Evolutionary conservation across 2,797 vertebrate species (phyloP), one percentile per base, ranked within the genome.

Genomic region (Zalophus californianus): DNA sequence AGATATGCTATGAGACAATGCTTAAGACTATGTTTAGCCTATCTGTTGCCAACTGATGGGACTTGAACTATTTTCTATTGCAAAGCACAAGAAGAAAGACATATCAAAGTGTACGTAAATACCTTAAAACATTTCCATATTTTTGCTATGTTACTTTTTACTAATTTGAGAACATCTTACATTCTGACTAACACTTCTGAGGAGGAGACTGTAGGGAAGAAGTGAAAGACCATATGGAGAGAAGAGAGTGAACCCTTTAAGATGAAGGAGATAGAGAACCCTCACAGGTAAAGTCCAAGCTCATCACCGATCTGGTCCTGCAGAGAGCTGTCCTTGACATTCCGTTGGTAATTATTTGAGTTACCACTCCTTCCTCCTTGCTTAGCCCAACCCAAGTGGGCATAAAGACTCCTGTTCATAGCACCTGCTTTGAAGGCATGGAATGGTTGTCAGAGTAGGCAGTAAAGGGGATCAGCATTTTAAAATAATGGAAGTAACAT

Each of bases 91-190:
- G 44, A 50, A 90, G 23, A 84, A 75, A 38, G 25, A 77, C 16
- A 3, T 13, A 16, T 7, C 62, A 73, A 82, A 18, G 21, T 18
- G 21, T 18, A 48, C 27, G 78, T 80, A 5, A 80, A 66, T 75
- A 52, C 54, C 11, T 38, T 38, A 29, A n/a, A 21, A 15, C 7
- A 52, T 87, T 80, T 73, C n/a, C n/a, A 12, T 5, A 20, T 18
- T 14, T 75, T 5, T 48, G 15, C 12, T 48, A 15, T 52, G 80
- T 83, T 66, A n/a, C 68, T 38, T 86, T 78, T 72, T 50, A 83
- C 27, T 64, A 29, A 70, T 79, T 48, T 58, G 85, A 90, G 44
- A 86, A 29, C 29, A 25, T 68, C 79, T 75, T 70, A 92, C 23
- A 13, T 60, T 86, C 78, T 32, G 12, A 66, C 7, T n/a, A 8